These are phyloP conservation scores for Polia nebulosa DNA, from an alignment of 2,888 invertebrate species.

Conservation along the genomic window DNA sequence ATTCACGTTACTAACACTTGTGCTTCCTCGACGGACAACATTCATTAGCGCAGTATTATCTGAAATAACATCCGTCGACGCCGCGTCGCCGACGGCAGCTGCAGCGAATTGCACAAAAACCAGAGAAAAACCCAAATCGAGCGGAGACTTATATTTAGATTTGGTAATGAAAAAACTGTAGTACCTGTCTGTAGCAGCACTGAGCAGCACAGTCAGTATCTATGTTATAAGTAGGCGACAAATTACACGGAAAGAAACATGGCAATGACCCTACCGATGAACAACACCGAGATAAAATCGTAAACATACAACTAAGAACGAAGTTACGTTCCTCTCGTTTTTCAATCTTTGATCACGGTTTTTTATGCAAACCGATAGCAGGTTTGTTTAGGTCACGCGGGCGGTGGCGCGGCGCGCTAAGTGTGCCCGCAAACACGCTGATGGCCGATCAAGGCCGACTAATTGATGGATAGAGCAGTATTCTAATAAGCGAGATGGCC, in stretches of 20 bases:
- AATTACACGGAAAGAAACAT: background rate
- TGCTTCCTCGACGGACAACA: background rate
- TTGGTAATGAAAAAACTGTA: background rate
- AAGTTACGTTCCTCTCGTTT: background rate
- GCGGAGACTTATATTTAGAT: conserved; percentile 1
- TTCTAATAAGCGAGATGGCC: conserved; percentile 35
- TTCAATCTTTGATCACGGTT: conserved; percentile 32
- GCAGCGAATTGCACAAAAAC: background rate
- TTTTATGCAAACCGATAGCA: conserved; percentile 31
- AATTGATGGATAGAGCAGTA: conserved; percentile 45
- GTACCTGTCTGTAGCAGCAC: background rate
- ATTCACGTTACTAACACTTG: conserved; percentile 8
- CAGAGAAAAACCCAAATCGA: background rate
- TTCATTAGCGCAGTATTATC: background rate
- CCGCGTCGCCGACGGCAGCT: background rate
- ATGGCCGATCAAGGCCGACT: conserved; percentile 54
- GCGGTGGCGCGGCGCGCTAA: conserved; percentile 10
- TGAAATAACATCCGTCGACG: no score
- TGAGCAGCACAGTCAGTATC: no score
- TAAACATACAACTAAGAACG: conserved; percentile 7
- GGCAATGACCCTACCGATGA: conserved; percentile 1
- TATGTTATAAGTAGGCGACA: background rate
- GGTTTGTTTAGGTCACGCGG: conserved; percentile 17
- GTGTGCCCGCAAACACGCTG: conserved; percentile 29
- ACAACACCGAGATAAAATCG: background rate